A percentile compares a stretch with the other conserved stretches of the same genome.
Evolutionary conservation across 1,140 invertebrate species (phyloP).

Genomic region (Drosophila ironensis): DNA sequence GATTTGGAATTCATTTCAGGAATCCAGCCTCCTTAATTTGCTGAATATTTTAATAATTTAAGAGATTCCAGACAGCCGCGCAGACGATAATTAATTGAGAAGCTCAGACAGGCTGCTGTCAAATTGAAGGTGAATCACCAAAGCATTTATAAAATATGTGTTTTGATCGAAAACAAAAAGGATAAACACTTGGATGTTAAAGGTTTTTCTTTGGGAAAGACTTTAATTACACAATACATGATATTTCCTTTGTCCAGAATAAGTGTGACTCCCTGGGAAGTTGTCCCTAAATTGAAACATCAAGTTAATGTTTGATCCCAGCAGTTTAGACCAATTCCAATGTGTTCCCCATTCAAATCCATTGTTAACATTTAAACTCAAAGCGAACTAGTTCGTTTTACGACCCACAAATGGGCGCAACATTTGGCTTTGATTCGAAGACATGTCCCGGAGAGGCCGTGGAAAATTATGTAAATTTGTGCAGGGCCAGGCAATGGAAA

Average conservation of each 20-base stretch:
- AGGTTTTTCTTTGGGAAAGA: no score
- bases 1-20: background rate
- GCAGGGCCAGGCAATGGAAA: slow-evolving; percentile 59
- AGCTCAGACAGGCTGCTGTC: background rate
- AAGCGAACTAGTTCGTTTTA: slow-evolving; percentile 51
- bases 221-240: no score
- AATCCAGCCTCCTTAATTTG: background rate
- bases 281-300: slow-evolving; percentile 13
- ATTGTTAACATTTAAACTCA: slow-evolving; percentile 37
- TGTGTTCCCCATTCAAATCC: slow-evolving; percentile 27
- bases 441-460: slow-evolving; percentile 9
- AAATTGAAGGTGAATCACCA: background rate
- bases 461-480: slow-evolving; percentile 70
- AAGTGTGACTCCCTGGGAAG: no score
- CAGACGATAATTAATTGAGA: background rate
- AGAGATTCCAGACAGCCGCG: background rate
- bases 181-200: no score
- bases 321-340: background rate
- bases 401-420: slow-evolving; percentile 46
- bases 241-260: no score
- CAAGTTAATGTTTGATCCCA: slow-evolving; percentile 4
- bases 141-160: no score
- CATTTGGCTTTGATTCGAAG: slow-evolving; percentile 59
- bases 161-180: no score
- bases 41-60: background rate